Conservation (phyloP, 2,888 invertebrate species). For the Stenotaenia linearis region DNA sequence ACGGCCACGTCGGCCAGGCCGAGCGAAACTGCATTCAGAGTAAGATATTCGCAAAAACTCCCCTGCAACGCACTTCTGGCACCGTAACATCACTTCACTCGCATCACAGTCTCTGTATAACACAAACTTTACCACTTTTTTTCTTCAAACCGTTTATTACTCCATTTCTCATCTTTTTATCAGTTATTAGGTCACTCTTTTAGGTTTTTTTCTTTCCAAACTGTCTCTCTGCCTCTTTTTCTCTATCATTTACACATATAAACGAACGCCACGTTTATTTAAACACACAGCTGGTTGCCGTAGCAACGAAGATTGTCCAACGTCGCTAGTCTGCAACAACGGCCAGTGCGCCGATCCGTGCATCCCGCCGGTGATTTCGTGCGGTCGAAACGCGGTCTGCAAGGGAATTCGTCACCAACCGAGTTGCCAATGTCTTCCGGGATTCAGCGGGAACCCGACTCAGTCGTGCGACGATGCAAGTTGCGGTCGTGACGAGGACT, state of each 20-base stretch:
- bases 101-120: neutral
- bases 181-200: neutral
- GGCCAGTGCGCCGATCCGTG: constrained; percentile 42
- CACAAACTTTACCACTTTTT: neutral
- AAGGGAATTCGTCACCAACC: constrained; percentile 60
- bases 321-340: constrained; percentile 58
- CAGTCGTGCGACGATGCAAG: constrained; percentile 56
- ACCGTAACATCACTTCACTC: neutral
- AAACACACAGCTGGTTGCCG: constrained; percentile 37
- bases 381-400: constrained; percentile 52
- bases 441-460: constrained; percentile 33
- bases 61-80: neutral
- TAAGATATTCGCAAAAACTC: neutral
- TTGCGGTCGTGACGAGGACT: constrained; percentile 68
- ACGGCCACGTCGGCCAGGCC: constrained; percentile 44
- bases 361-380: constrained; percentile 30
- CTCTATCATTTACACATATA: neutral
- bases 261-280: neutral
- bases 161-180: neutral
- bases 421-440: constrained; percentile 68
- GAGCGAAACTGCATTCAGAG: constrained; percentile 41
- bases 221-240: neutral
- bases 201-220: neutral
- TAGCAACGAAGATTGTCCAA: constrained; percentile 49
- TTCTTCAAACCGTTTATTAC: neutral